Conservation (phyloP, 2,113 vertebrate genomes). For the Gymnarchus niloticus region DNA sequence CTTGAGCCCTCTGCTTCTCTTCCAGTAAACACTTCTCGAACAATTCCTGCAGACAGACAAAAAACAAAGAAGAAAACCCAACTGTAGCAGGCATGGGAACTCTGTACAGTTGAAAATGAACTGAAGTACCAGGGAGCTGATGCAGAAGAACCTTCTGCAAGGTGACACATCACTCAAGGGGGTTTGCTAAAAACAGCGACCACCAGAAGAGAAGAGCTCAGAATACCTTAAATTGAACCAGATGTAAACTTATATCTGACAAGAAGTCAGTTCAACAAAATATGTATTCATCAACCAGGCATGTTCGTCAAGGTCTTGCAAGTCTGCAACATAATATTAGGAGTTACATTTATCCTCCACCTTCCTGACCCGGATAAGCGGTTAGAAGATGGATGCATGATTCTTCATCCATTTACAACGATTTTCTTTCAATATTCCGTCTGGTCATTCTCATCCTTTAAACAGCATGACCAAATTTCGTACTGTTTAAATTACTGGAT, state of each 20-base stretch:
- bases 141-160: too few relatives aligned
- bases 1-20: constrained; percentile 19
- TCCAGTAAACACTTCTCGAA: constrained; percentile 20
- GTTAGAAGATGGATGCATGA: too few relatives aligned
- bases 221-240: background rate
- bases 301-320: background rate
- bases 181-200: background rate
- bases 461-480: background rate
- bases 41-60: constrained; percentile 6
- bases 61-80: background rate
- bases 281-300: constrained; percentile 6
- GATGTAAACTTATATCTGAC: background rate
- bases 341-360: too few relatives aligned
- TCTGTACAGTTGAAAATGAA: background rate
- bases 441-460: background rate
- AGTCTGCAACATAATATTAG: background rate
- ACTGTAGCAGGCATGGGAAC: background rate
- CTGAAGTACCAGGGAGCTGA: too few relatives aligned
- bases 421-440: background rate
- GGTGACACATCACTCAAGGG: too few relatives aligned
- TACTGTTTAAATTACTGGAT: background rate
- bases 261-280: background rate
- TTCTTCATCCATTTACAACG: background rate
- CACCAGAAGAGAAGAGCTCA: background rate
- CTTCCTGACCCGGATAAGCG: too few relatives aligned